Base-by-base conservation (phyloP, 2,797 vertebrate species). In the Prionace glauca region DNA sequence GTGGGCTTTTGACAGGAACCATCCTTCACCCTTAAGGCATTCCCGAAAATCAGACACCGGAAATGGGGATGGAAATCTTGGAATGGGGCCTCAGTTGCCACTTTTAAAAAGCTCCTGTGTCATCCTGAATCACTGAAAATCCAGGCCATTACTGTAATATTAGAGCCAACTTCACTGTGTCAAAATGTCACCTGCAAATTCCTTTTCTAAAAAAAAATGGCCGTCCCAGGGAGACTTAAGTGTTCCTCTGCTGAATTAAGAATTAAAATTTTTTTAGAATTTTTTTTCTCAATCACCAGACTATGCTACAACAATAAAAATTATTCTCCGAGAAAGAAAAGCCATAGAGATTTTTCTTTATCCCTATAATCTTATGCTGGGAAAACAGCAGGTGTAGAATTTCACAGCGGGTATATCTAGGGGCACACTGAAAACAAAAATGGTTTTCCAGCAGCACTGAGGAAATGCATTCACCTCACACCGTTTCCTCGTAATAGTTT, bases 381-480 rank as follows among this genome's bases (percentile, higher is more conserved):
- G 71, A 1, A 74, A 95, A 56, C 93, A 95, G 93, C 93, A n/a
- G 67, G 93, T 56, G 26, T 77, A 50, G 41, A 60, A 95, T 56
- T n/a, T 12, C 45, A 32, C 69, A 94, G n/a, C 67, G 29, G 92
- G 69, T 72, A 22, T n/a, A 91, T 65, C 24, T 8, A 26, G 45
- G 41, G 45, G 69, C 22, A 74, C 41, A 72, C 24, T 50, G 24
- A 94, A 94, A 32, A 74, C 93, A 94, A 11, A 95, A 91, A 24
- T 95, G 26, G 18, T 7, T 95, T 32, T 16, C 29, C 9, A n/a
- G 45, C 93, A 95, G 56, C 45, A 74, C 69, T 94, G 69, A 94
- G 26, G 22, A 7, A 56, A 56, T 32, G 45, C 29, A 77, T 77
- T 29, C 71, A 32, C 24, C 45, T 95, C 69, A 60, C 22, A 94